Conservation (phyloP, 2,113 vertebrate genomes). For the Syngnathus typhle region DNA sequence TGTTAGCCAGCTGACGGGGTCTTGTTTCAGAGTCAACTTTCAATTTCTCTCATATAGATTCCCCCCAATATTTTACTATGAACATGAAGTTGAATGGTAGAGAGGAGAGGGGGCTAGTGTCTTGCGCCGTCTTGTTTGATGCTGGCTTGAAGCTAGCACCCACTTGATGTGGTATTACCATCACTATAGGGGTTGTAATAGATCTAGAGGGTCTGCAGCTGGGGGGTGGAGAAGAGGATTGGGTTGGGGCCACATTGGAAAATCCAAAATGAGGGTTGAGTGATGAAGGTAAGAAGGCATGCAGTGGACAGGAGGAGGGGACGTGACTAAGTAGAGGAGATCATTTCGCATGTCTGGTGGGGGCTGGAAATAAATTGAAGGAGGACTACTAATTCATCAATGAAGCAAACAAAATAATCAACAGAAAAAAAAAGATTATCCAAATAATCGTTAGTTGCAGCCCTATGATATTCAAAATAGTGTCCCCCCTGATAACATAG, state of each 20-base stretch:
- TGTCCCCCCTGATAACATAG: no score
- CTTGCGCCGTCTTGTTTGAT: conserved; percentile 49
- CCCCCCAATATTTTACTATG: conserved; percentile 5
- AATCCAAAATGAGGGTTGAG: conserved; percentile 38
- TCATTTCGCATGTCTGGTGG: conserved; percentile 53
- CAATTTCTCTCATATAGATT: neutral
- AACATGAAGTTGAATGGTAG: neutral
- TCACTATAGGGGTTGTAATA: conserved; percentile 60
- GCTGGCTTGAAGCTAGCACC: conserved; percentile 55
- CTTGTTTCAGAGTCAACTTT: conserved; percentile 64
- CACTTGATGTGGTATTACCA: conserved; percentile 70
- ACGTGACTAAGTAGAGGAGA: conserved; percentile 19
- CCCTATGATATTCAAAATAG: no score
- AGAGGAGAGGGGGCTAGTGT: conserved; percentile 1
- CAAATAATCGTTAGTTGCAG: no score
- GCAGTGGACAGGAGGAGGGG: conserved; percentile 38
- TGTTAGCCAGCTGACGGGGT: conserved; percentile 75
- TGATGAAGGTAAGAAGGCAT: conserved; percentile 42
- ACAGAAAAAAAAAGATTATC: no score
- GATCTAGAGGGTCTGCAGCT: conserved; percentile 18
- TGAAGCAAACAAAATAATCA: no score
- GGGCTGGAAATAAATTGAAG: conserved; percentile 19
- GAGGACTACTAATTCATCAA: conserved; percentile 2
- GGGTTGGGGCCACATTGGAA: neutral
- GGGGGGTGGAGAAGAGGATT: conserved; percentile 2